These are phyloP conservation scores for Archivesica marissinica DNA, from an alignment of 1,140 invertebrate species.

Conservation along the genomic window DNA sequence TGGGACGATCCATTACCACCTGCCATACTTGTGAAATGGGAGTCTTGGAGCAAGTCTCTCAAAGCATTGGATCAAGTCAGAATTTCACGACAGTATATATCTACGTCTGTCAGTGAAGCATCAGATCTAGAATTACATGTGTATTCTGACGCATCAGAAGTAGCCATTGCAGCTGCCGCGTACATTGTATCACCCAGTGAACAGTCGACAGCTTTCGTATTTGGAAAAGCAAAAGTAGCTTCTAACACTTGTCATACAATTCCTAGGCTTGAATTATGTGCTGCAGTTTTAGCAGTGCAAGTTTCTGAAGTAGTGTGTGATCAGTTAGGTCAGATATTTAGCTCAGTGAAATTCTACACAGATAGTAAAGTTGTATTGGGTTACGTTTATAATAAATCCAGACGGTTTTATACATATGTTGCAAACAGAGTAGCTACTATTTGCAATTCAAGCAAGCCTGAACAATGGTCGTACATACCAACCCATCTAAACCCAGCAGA, in stretches of 20 bases:
- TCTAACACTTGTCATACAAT: background rate
- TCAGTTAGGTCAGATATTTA: conserved; percentile 27
- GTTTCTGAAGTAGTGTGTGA: conserved; percentile 6
- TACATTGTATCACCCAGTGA: background rate
- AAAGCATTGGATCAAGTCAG: background rate
- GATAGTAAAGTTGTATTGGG: conserved; percentile 45
- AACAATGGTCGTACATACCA: too few relatives aligned
- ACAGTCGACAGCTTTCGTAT: background rate
- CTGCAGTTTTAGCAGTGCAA: conserved; percentile 41
- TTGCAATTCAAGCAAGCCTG: too few relatives aligned
- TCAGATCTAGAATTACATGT: conserved; percentile 19
- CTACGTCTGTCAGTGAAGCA: background rate
- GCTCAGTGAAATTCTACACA: conserved; percentile 28
- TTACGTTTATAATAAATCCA: conserved; percentile 13
- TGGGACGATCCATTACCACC: conserved; percentile 23
- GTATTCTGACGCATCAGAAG: conserved; percentile 13
- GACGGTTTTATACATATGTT: conserved; percentile 44
- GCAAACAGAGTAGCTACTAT: conserved; percentile 58
- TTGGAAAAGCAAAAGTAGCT: conserved; percentile 9
- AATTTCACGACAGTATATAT: background rate
- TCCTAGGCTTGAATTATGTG: conserved; percentile 6
- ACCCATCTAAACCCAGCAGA: too few relatives aligned
- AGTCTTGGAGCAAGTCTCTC: conserved; percentile 10
- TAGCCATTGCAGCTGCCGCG: conserved; percentile 5
- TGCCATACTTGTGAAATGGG: background rate